Base-by-base conservation (phyloP, 2,888 invertebrate genomes). In the Monochamus alternatus region DNA sequence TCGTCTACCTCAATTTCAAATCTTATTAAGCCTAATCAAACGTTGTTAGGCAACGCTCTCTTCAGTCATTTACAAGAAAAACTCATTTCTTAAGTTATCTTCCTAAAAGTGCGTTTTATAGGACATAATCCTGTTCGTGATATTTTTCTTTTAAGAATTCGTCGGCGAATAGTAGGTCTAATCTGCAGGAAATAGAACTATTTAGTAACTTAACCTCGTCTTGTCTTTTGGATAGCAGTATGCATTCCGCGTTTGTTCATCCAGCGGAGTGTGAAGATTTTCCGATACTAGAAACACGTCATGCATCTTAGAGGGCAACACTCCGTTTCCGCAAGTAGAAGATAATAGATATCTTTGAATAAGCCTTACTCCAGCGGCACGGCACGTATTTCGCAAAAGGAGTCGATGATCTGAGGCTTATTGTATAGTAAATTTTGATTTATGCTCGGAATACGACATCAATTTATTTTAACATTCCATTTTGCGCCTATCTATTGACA, bases 231-330 rank as follows among this genome's bases (percentile, higher is more conserved):
- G 12, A 4, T 64, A 30, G 1, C 9, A 30, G 64, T 22, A 44
- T 64, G 44, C 2, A 64, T 47, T 47, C 14, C 22, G 44, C 43
- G 44, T 10, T 47, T 44, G 44, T 47, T 47, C 22, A 64, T 47
- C 43, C 43, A 47, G 47, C 10, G 44, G 47, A 64, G 47, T 64
- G 44, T 64, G 47, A 64, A 62, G 62, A 62, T 62, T 43, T 62
- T 64, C 64, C 44, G 47, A 63, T 64, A 64, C 10, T 64, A 64
- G 64, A 47, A 64, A 64, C 64, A 47, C 12, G 47, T 22, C 64
- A 64, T 64, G 47, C 30, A 12, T 62, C 43, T 62, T 62, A 32
- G 22, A n/a, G 30, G 14, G 31, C 47, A 47, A 47, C 32, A 64
- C 47, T 32, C 47, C 47, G 44, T 47, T 47, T 64, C 31, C 44